Evolutionary conservation across 2,797 vertebrate genomes (phyloP).

Genomic region (Phrynocephalus guinanensis): DNA sequence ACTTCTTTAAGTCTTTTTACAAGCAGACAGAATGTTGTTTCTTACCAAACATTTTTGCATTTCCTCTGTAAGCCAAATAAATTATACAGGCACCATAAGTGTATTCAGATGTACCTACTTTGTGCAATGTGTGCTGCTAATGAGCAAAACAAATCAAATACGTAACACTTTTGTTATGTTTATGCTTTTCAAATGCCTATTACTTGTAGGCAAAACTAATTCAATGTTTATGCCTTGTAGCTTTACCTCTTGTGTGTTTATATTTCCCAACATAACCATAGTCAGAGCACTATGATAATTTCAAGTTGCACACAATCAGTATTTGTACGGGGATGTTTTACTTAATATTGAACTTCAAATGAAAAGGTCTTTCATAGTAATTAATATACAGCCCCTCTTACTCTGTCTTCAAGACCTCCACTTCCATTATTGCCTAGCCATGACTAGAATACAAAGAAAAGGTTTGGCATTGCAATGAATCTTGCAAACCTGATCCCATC

Average conservation of each 20-base stretch:
- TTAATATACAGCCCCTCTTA: conserved; percentile 50
- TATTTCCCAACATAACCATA: conserved; percentile 32
- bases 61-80: not conserved
- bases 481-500: conserved; percentile 39
- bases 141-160: conserved; percentile 19
- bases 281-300: conserved; percentile 18
- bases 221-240: conserved; percentile 34
- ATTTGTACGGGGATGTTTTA: conserved; percentile 25
- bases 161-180: conserved; percentile 13
- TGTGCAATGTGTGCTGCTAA: conserved; percentile 14
- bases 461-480: conserved; percentile 28
- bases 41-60: not conserved
- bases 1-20: not conserved
- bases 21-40: not conserved
- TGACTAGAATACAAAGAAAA: conserved; percentile 56
- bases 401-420: conserved; percentile 50
- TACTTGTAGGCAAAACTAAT: conserved; percentile 9
- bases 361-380: conserved; percentile 57
- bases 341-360: conserved; percentile 30
- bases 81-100: not conserved
- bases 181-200: conserved; percentile 16
- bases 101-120: conserved; percentile 15
- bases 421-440: conserved; percentile 48
- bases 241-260: conserved; percentile 15
- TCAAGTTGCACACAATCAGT: conserved; percentile 31